These are phyloP conservation scores for Sussaba pulchella DNA, from an alignment of 2,888 invertebrate species.

Conservation along the genomic window DNA sequence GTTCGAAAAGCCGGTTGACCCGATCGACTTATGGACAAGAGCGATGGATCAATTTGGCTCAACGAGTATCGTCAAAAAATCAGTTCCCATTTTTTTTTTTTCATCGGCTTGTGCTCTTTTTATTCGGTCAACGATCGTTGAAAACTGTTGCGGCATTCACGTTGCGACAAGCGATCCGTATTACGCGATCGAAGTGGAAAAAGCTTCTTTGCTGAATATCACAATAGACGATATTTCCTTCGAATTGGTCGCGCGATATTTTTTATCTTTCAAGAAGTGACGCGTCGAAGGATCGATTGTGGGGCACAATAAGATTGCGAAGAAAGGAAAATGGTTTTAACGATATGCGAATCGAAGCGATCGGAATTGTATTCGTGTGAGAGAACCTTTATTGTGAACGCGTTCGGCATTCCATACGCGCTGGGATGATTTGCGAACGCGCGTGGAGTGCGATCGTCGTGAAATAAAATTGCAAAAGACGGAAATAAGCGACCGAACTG, in stretches of 20 bases:
- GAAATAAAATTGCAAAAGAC: slow-evolving; percentile 41
- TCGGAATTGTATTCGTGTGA: neutral
- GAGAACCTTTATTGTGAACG: neutral
- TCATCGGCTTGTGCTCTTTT: no score
- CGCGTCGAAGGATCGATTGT: no score
- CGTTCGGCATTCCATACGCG: neutral
- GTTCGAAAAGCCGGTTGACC: slow-evolving; percentile 13
- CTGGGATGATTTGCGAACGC: neutral
- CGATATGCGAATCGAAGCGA: slow-evolving; percentile 22
- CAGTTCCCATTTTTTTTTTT: no score
- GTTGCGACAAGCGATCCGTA: no score
- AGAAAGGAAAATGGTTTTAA: neutral
- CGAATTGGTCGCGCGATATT: slow-evolving; percentile 3
- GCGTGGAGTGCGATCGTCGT: slow-evolving; percentile 10
- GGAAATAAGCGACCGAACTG: slow-evolving; percentile 37
- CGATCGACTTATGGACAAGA: slow-evolving; percentile 43
- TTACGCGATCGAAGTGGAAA: neutral
- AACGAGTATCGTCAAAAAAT: slow-evolving; percentile 26
- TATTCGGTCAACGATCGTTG: no score
- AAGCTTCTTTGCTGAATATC: neutral
- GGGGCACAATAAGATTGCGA: no score
- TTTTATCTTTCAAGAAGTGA: neutral
- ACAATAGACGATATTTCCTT: neutral
- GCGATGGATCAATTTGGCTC: slow-evolving; percentile 42
- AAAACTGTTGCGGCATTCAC: no score